Evolutionary conservation across 2,888 invertebrate genomes (phyloP), one percentile per base, ranked within the genome.

Genomic region (Dione vanillae): DNA sequence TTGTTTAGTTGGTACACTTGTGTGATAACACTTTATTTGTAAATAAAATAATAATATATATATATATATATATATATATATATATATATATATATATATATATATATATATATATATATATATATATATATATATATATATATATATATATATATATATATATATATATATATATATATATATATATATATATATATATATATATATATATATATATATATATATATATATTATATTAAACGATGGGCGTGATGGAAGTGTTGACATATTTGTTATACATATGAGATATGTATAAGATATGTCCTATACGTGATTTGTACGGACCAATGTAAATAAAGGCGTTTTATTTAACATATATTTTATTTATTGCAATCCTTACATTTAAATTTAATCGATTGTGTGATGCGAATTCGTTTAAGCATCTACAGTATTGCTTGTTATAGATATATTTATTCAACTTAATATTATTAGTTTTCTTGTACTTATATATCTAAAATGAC

Each of bases 321-420:
- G 85, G 85, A 85, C 85, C 86, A 85, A 85, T 83, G 81, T 81
- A 78, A 82, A 81, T 80, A 80, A 82, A 81, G 74, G 67, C 70
- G 69, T 74, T 77, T 68, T 67, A 71, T 73, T 75, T 73, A 71
- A 75, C 64, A 71, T 74, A 59, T 61, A 59, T 75, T 75, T 71
- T 74, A 76, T 75, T 77, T 75, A 77, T 75, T 77, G 69, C 70
- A 73, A 20, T 51, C 43, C 66, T 69, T 75, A 72, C 65, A 71
- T 67, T 69, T 72, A 76, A 2, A 27, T 27, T 27, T 75, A 76
- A 71, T 72, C 71, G 41, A 37, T 52, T 70, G 71, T 67, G 74
- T 72, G 72, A 69, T 65, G 56, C 58, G 16, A 66, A 65, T 41
- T 66, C 20, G n/a, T 27, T 27, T 27, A 76, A 76, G 75, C 76